These are phyloP conservation scores for Raja brachyura DNA, from an alignment of 2,113 vertebrate species.

Conservation along the genomic window DNA sequence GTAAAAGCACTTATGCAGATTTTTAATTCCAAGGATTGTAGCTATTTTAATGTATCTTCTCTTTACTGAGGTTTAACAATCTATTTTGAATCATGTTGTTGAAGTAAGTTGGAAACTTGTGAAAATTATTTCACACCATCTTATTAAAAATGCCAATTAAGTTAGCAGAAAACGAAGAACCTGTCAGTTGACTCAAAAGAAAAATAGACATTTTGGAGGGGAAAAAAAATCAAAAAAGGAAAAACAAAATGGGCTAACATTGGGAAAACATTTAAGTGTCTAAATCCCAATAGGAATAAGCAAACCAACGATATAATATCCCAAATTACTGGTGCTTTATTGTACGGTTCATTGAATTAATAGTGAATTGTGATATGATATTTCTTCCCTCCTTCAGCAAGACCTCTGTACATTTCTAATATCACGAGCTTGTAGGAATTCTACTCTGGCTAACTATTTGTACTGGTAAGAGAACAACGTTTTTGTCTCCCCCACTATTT, in stretches of 20 bases:
- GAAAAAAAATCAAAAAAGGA: no score
- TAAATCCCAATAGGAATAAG: neutral
- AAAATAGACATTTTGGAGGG: neutral
- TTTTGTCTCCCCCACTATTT: neutral
- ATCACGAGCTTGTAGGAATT: conserved; percentile 95
- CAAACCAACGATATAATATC: no score
- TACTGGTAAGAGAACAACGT: conserved; percentile 75
- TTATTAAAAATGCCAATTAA: neutral
- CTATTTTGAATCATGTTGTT: neutral
- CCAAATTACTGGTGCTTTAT: neutral
- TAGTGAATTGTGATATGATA: conserved; percentile 8
- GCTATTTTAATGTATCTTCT: neutral
- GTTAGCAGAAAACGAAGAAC: neutral
- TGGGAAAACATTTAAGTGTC: no score
- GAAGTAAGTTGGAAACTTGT: neutral
- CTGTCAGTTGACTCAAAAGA: neutral
- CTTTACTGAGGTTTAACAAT: neutral
- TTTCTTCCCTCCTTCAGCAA: conserved; percentile 62
- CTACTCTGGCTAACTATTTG: conserved; percentile 90
- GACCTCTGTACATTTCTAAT: conserved; percentile 96
- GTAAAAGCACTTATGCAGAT: conserved; percentile 51
- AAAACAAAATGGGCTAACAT: no score
- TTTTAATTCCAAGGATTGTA: neutral
- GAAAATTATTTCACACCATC: neutral
- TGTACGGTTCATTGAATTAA: neutral